Evolutionary conservation across 2,797 vertebrate species (phyloP), one percentile per base, ranked within the genome.

Genomic region (Echiichthys vipera): DNA sequence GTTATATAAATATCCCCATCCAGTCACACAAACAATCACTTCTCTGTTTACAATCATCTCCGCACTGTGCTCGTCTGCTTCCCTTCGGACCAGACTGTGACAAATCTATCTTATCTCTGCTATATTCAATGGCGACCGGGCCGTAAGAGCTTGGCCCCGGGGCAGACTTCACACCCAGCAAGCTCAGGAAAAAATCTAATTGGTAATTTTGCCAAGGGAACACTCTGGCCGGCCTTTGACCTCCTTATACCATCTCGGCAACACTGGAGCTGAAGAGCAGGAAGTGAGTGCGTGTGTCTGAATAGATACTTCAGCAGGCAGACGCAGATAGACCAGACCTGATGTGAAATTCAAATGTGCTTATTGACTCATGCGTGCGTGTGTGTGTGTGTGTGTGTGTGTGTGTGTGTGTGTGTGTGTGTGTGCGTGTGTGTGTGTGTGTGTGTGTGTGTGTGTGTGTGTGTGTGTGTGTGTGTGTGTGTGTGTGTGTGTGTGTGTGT

Each of bases 181-280:
- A 79, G 57, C 74, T 74, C 15, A 5, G 54, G 2, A 36, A 81
- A 72, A 83, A 78, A 88, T 74, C 56, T 36, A 79, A 91, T 89
- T 80, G 71, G 75, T 88, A 78, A 85, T 91, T 88, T 86, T 84
- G 73, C 84, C 66, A 66, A 62, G 79, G 65, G 86, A 91, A 79
- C 81, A 66, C 77, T 89, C 40, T 20, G 53, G 63, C 51, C 20
- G n/a, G 30, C 88, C 85, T 86, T 76, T 89, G 84, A 88, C 88
- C 86, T 43, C 63, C 69, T 63, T 66, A 80, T 69, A 51, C 67
- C 43, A 12, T 78, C 75, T 80, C 27, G 0, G 74, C 73, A 86
- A 58, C 68, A 76, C 61, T 80, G 0, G 66, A 66, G 72, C 66
- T 50, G 46, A 46, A 76, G 59, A 82, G 74, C 53, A 71, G 53